phyloP scores from a whole-genome alignment of 1,140 invertebrate species.

The Antheraea mylitta region DNA sequence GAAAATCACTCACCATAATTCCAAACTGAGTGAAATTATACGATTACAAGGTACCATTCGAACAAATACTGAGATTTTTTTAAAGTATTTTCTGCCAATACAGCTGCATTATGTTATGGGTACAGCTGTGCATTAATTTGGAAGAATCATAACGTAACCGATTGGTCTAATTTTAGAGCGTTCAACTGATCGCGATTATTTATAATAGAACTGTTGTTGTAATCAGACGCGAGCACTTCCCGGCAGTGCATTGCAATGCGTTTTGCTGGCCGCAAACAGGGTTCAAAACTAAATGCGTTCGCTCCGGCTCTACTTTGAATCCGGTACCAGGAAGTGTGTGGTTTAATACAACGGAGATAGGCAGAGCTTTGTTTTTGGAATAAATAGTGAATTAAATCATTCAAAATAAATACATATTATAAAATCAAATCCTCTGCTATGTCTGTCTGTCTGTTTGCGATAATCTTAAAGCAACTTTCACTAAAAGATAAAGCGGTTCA shows the following conservation, averaged over 20 bases:
- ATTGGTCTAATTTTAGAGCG: slow-evolving; percentile 42
- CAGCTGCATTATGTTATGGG: slow-evolving; percentile 24
- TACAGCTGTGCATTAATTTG: slow-evolving; percentile 40
- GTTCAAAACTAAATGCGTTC: slow-evolving; percentile 22
- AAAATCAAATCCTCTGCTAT: too few species aligned
- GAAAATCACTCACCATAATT: slow-evolving; percentile 42
- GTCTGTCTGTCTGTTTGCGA: too few species aligned
- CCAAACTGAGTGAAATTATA: slow-evolving; percentile 33
- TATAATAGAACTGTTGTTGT: slow-evolving; percentile 37
- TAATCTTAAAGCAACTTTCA: too few species aligned
- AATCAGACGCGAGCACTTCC: slow-evolving; percentile 29
- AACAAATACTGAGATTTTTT: slow-evolving; percentile 25
- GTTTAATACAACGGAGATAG: slow-evolving; percentile 30
- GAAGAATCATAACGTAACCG: slow-evolving; percentile 33
- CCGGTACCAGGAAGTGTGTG: slow-evolving; percentile 35
- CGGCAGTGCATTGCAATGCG: slow-evolving; percentile 23
- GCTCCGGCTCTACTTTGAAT: slow-evolving; percentile 17
- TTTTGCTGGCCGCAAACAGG: slow-evolving; percentile 15
- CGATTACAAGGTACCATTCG: slow-evolving; percentile 43
- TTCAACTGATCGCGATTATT: slow-evolving; percentile 37
- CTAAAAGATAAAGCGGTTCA: too few species aligned
- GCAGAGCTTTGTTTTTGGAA: slow-evolving; percentile 33
- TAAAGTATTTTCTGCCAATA: slow-evolving; percentile 27
- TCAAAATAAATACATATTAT: too few species aligned
- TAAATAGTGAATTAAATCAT: slow-evolving; percentile 17